Conservation (phyloP, 2,113 vertebrate species). For the Etheostoma cragini region DNA sequence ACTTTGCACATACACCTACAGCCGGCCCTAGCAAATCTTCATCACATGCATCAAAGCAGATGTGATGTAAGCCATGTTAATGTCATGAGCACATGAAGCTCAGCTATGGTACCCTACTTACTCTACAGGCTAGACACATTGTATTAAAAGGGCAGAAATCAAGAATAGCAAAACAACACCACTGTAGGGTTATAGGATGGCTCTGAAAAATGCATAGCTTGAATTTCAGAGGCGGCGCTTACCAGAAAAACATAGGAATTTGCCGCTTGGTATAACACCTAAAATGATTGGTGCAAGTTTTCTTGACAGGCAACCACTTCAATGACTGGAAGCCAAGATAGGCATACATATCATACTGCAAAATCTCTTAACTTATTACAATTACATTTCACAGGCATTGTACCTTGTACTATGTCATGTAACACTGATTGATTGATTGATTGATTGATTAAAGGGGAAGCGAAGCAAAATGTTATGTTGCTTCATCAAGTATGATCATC, state of each 20-base stretch:
- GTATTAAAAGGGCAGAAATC: background rate
- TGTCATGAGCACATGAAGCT: background rate
- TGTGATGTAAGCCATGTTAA: slow-evolving; percentile 1
- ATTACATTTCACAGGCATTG: too few species aligned
- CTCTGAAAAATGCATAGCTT: background rate
- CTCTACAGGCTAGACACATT: background rate
- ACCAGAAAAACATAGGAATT: background rate
- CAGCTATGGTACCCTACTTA: background rate
- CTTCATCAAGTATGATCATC: too few species aligned
- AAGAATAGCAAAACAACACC: background rate
- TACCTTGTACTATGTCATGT: too few species aligned
- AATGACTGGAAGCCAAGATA: too few species aligned
- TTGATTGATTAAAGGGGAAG: too few species aligned
- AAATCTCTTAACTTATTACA: too few species aligned
- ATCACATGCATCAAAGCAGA: background rate
- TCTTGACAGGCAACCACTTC: too few species aligned
- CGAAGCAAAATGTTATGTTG: too few species aligned
- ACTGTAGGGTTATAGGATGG: background rate
- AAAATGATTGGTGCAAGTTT: too few species aligned
- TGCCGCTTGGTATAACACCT: too few species aligned
- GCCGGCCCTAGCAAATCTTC: background rate
- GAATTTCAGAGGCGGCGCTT: background rate
- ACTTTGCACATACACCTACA: slow-evolving; percentile 2
- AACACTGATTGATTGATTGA: too few species aligned
- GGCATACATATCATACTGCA: too few species aligned